Evolutionary conservation across 1,140 invertebrate species (phyloP), one percentile per base, ranked within the genome.

Genomic region (Spodoptera litura): DNA sequence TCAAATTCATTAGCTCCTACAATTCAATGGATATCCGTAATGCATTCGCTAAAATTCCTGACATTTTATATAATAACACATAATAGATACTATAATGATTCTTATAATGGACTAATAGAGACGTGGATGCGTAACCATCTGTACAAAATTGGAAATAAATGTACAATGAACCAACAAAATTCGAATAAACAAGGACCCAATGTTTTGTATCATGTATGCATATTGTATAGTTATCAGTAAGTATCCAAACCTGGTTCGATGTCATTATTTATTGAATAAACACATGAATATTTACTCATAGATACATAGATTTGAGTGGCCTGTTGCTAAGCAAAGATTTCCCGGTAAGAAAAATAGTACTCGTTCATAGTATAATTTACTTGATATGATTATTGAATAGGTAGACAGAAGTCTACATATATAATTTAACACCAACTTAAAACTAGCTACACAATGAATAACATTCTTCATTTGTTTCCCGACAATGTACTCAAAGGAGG

Each of bases 31-130:
- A 31, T 53, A 70, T 31, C 49, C 11, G 25, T 70, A 53, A 53
- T 70, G 12, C 25, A 53, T 20, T 31, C 49, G 20, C 20, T 27
- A 15, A 70, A n/a, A 53, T 53, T 70, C 66, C 49, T 51, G 66
- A 53, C 49, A 70, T 70, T 70, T 70, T 49, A 53, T 25, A 51
- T 70, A 70, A 70, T 53, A 70, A 25, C 66, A 70, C 25, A 31
- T 70, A 70, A 70, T 44, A 10, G 38, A 44, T 53, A 52, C 10
- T 68, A 52, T 31, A 68, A 52, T 68, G 20, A 68, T 31, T 13
- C 49, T 27, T 31, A 52, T 52, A 68, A 68, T 52, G 10, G 3
- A 49, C 35, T n/a, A n/a, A 62, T 12, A 11, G 44, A 20, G 9
- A 51, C n/a, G 12, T 25, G n/a, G 38, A 70, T 52, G 15, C 66